phyloP scores from a whole-genome alignment of 2,888 invertebrate genomes.

The Cyaniris semiargus region DNA sequence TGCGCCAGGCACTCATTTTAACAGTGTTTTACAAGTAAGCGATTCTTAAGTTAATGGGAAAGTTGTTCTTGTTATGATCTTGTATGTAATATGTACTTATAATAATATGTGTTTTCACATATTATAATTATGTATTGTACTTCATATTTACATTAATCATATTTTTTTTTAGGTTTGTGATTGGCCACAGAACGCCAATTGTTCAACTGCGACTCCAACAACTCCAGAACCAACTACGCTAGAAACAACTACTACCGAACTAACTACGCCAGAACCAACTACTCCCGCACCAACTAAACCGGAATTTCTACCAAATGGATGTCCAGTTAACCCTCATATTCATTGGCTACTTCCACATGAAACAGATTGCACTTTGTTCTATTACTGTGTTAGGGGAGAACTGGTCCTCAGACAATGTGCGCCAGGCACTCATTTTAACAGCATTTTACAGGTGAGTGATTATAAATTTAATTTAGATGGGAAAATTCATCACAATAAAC shows the following conservation, averaged over 20 bases:
- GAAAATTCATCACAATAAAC: too few relatives aligned
- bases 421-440: constrained; percentile 56
- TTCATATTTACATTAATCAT: too few relatives aligned
- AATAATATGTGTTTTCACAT: too few relatives aligned
- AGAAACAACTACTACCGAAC: constrained; percentile 14
- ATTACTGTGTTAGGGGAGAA: constrained; percentile 64
- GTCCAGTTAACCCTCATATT: constrained; percentile 57
- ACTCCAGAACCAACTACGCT: too few relatives aligned
- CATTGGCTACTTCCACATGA: constrained; percentile 64
- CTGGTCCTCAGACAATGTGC: constrained; percentile 52
- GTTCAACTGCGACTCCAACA: too few relatives aligned
- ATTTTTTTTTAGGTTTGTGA: too few relatives aligned
- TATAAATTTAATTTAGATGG: not conserved
- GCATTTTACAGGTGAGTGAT: constrained; percentile 56
- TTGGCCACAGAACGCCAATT: too few relatives aligned
- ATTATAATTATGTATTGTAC: too few relatives aligned
- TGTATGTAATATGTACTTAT: too few relatives aligned
- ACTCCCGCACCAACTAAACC: constrained; percentile 31
- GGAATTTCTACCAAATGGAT: constrained; percentile 58
- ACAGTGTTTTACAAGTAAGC: constrained; percentile 56
- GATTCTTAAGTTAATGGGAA: not conserved
- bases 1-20: constrained; percentile 54
- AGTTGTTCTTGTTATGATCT: too few relatives aligned
- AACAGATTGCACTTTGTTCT: constrained; percentile 59
- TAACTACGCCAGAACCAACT: not conserved